Evolutionary conservation across 2,888 invertebrate genomes (phyloP).

Genomic region (Sinelater perroti): DNA sequence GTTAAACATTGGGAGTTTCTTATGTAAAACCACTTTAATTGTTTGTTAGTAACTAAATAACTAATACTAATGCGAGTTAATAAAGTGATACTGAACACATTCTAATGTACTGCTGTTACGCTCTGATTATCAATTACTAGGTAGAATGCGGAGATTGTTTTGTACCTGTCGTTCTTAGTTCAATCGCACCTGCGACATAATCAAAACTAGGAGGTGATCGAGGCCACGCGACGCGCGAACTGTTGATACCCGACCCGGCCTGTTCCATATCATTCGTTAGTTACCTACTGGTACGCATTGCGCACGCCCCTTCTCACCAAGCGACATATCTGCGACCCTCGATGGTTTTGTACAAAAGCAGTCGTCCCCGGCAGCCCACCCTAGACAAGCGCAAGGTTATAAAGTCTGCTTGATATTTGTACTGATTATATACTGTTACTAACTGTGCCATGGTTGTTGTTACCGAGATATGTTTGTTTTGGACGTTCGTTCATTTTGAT

Average conservation of each 20-base stretch:
- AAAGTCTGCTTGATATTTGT: constrained; percentile 14
- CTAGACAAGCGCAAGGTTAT: no score
- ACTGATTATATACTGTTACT: constrained; percentile 24
- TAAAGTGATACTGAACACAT: constrained; percentile 28
- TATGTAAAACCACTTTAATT: background rate
- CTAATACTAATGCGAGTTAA: constrained; percentile 22
- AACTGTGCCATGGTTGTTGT: constrained; percentile 34
- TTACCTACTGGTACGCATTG: no score
- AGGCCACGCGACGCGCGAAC: no score
- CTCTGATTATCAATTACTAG: constrained; percentile 10
- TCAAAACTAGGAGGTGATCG: constrained; percentile 8
- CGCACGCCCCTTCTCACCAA: no score
- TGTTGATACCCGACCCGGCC: no score
- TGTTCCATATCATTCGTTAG: constrained; percentile 1
- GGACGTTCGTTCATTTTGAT: constrained; percentile 14
- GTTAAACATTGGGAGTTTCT: no score
- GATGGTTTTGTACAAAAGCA: no score
- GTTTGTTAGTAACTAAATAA: background rate
- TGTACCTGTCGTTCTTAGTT: constrained; percentile 28
- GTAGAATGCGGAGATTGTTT: constrained; percentile 19
- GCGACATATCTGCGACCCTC: no score
- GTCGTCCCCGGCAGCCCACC: no score
- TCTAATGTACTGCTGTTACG: constrained; percentile 32
- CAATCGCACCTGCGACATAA: constrained; percentile 7
- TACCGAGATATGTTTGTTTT: constrained; percentile 26